Conservation (phyloP, 2,113 vertebrate genomes). For the Tiliqua scincoides region DNA sequence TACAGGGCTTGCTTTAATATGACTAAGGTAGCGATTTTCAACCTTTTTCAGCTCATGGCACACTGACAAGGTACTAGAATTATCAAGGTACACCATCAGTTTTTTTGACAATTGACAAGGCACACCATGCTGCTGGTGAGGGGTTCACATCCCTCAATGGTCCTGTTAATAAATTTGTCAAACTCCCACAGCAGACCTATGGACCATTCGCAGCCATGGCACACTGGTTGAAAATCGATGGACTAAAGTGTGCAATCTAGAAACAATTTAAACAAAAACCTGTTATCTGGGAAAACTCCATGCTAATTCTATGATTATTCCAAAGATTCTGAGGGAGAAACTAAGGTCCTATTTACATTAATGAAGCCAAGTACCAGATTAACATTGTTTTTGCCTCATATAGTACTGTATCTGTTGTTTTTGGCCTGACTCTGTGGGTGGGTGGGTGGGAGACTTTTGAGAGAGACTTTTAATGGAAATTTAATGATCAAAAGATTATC, state of each 20-base stretch:
- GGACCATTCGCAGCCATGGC: too few species aligned
- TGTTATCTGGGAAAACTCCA: neutral
- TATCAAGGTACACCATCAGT: too few species aligned
- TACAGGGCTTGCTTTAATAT: neutral
- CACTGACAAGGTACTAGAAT: too few species aligned
- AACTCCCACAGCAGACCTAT: too few species aligned
- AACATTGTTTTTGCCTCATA: neutral
- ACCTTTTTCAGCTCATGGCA: too few species aligned
- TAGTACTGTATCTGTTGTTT: neutral
- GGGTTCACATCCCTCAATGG: too few species aligned
- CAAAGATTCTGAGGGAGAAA: constrained; percentile 7
- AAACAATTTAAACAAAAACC: constrained; percentile 23
- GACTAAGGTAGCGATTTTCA: too few species aligned
- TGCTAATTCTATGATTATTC: neutral
- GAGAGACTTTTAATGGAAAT: neutral
- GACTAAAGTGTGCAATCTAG: constrained; percentile 5
- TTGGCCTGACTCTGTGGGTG: neutral
- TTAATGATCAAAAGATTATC: neutral
- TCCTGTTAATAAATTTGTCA: too few species aligned
- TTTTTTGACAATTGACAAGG: too few species aligned
- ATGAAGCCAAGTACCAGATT: constrained; percentile 9
- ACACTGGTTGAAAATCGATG: too few species aligned
- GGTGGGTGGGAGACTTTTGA: neutral
- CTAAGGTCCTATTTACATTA: neutral
- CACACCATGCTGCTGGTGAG: too few species aligned